Evolutionary conservation across 2,113 vertebrate genomes (phyloP), one percentile per base, ranked within the genome.

Genomic region (Ophiodon elongatus): DNA sequence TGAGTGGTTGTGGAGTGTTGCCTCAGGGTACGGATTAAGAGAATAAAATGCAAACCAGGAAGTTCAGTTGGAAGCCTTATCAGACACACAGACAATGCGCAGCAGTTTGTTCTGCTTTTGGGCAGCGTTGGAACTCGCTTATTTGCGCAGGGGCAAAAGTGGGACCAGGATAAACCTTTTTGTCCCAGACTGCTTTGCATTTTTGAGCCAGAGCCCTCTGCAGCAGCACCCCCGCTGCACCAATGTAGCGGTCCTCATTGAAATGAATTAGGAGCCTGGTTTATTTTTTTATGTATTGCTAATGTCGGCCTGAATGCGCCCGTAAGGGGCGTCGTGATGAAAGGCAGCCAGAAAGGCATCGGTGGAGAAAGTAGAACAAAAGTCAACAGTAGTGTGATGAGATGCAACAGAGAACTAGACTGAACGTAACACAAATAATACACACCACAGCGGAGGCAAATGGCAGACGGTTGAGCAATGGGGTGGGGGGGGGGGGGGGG

Each of bases 1-100:
- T 68, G 67, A 66, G 41, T 69, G 57, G 31, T 71, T 27, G 69
- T 83, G 76, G 25, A 70, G 67, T 33, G 68, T 71, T 74, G 79
- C 85, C 76, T 54, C 39, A 52, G 89, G 82, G 33, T 41, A 17
- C 14, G 64, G 84, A 86, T 88, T 86, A 80, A 84, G 65, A 62
- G 69, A 33, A 47, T 70, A 43, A 85, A 59, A 84, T 72, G 31
- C 0, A 27, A 85, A 39, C 15, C 25, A 81, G 85, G 74, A 85
- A 66, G 70, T 76, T 75, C 62, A 56, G n/a, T 67, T 72, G 27
- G 45, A 77, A 78, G 41, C 33, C 33, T 75, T 11, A 56, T 71
- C 70, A 62, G 39, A 76, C 47, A 75, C 83, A 84, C 63, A 78
- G 71, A 59, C 52, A n/a, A 8, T 2, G 3, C 14, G 3, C 62